A percentile compares a stretch with the other conserved stretches of the same genome.
Evolutionary conservation across 30 jellyfish, hydroid and myxozoan genomes (phyloP).

Genomic region (Hydra vulgaris): DNA sequence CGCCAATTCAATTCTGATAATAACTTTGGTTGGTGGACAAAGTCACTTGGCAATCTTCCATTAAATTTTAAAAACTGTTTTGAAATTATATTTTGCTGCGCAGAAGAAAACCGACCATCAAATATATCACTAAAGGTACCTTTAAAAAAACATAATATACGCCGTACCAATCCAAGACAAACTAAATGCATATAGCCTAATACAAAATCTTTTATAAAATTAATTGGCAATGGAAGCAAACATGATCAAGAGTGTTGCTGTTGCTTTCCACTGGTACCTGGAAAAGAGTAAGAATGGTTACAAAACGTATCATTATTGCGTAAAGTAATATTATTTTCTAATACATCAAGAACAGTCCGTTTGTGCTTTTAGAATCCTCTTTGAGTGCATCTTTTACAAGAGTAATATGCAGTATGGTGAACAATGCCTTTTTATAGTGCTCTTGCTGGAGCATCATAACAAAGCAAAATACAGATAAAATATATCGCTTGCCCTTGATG

Average conservation of each 20-base stretch:
- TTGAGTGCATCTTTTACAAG: slow-evolving; percentile 36
- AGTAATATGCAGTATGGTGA: slow-evolving; percentile 32
- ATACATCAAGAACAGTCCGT: slow-evolving; percentile 10
- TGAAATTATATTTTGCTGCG: slow-evolving; percentile 21
- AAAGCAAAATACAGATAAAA: slow-evolving; percentile 8
- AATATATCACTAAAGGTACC: slow-evolving; percentile 6
- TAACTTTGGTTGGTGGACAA: slow-evolving; percentile 45
- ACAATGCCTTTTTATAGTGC: slow-evolving; percentile 30
- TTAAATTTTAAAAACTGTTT: neutral
- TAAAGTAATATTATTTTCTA: neutral
- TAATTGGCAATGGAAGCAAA: slow-evolving; percentile 2
- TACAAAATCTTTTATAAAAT: slow-evolving; percentile 20
- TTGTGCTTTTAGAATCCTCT: slow-evolving; percentile 20
- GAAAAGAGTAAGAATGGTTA: slow-evolving; percentile 1
- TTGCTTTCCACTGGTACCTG: neutral
- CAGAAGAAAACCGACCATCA: slow-evolving; percentile 20
- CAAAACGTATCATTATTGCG: slow-evolving; percentile 4
- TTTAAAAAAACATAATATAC: slow-evolving; percentile 9
- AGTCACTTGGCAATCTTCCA: slow-evolving; percentile 32
- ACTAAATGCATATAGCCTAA: slow-evolving; percentile 27
- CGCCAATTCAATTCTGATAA: slow-evolving; percentile 22
- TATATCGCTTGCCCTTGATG: neutral
- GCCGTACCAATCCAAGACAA: slow-evolving; percentile 28
- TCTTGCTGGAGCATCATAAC: slow-evolving; percentile 55
- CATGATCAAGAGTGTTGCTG: neutral